Base-by-base conservation (phyloP, 2,888 invertebrate species). In the Liposcelis brunnea region DNA sequence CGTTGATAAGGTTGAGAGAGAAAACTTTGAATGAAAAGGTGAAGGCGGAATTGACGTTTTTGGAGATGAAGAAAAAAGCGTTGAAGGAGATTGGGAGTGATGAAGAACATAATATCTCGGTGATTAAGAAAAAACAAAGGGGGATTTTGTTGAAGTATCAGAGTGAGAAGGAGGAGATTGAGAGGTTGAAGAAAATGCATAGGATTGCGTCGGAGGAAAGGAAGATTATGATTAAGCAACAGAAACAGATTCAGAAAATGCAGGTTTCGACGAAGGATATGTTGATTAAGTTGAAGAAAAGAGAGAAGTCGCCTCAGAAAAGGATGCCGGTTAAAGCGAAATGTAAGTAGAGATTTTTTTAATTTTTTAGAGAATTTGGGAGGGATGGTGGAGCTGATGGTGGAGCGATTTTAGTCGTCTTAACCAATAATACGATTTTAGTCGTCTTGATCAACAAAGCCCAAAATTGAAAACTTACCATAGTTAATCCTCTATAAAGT, bases 101-200 rank as follows among this genome's bases (percentile, higher is more conserved):
- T 18, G 40, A 14, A 48, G 56, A 57, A 42, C 48, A 67, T 68
- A 50, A 62, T 66, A 36, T 40, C 4, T 40, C 72, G 0, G 59
- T 71, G 2, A 68, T 80, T 19, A 75, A 74, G 53, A 78, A 79
- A 58, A 76, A 75, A 51, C 78, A 80, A 57, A 62, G 79, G 48
- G 77, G 73, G 1, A 62, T 80, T 46, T 59, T 80, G 46, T 58
- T 77, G 47, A 74, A 74, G 57, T 66, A 77, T 49, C 72, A 78
- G 53, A 74, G 76, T 54, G 77, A 80, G 56, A 69, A 74, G 53
- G 73, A 75, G 50, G 77, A 79, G 59, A 75, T 80, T 60, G 70
- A 72, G 59, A 69, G 71, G 51, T 55, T 71, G 49, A 70, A 69
- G 55, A 67, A 69, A 54, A 61, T 67, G 49, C 69, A 71, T 53